Evolutionary conservation across 2,797 vertebrate genomes (phyloP), one percentile per base, ranked within the genome.

Genomic region (Eleutherodactylus coqui): DNA sequence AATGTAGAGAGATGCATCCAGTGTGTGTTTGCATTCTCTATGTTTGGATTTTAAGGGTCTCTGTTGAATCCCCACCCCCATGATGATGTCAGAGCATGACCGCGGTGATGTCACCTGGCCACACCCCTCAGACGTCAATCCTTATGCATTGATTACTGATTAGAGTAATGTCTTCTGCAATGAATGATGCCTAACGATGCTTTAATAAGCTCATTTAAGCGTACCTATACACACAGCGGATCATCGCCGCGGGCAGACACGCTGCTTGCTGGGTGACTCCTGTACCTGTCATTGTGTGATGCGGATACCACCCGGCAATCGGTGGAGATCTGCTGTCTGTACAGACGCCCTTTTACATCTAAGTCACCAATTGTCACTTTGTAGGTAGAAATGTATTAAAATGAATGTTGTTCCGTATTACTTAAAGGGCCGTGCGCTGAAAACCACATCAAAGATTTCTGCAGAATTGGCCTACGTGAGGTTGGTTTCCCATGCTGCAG

Each of bases 1-100:
- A 73, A 73, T 45, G 69, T 73, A 45, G 69, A 73, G 69, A 45
- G 21, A 73, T 73, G 69, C 69, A 73, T 73, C 69, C 21, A 43
- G 24, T 1, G 43, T 43, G 21, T 5, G 43, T 73, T 73, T 73
- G 69, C 69, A 73, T 73, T 73, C 69, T 73, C 69, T 73, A 73
- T 27, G 69, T 73, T 73, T 73, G 69, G 69, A 36, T 27, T 10
- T 72, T 43, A 72, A 27, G 24, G 16, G 38, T 24, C 34, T 41
- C 17, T 38, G n/a, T 24, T 73, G 38, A 45, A n/a, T 27, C 69
- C 24, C 13, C 9, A n/a, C 38, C 21, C 13, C 69, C 24, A 41
- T 34, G 64, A 69, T 69, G 34, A 69, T 38, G 27, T 34, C 29
- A 14, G 17, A 62, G n/a, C 10, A 38, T 19, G 5, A 36, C 17